Conservation (phyloP, 2,113 vertebrate genomes). For the Hoplias malabaricus region DNA sequence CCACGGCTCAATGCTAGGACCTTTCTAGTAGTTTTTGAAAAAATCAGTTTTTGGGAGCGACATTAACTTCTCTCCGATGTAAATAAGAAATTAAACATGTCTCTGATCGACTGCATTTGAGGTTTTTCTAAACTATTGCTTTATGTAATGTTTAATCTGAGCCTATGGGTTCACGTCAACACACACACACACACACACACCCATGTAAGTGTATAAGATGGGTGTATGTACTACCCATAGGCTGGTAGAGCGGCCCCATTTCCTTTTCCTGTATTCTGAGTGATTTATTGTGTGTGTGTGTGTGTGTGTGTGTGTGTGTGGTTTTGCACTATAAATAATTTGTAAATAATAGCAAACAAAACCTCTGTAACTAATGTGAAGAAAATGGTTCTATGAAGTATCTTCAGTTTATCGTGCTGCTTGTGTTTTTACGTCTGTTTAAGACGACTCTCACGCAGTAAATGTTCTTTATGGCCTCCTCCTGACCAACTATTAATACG, state of each 20-base stretch:
- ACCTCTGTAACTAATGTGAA: constrained; percentile 22
- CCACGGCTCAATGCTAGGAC: no score
- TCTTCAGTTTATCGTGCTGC: constrained; percentile 65
- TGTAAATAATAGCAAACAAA: constrained; percentile 32
- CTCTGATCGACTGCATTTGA: not conserved
- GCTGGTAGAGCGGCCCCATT: not conserved
- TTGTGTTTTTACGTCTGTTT: constrained; percentile 71
- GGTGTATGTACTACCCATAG: not conserved
- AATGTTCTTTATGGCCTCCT: constrained; percentile 58
- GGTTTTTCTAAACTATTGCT: not conserved
- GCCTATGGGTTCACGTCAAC: not conserved
- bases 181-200: not conserved
- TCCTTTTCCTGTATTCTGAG: not conserved
- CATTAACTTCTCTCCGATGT: no score
- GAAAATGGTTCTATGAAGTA: constrained; percentile 79
- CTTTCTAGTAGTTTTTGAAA: no score
- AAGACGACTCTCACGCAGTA: constrained; percentile 67
- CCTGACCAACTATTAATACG: constrained; percentile 73
- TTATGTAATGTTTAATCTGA: not conserved
- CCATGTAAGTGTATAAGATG: not conserved
- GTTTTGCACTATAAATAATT: constrained; percentile 34
- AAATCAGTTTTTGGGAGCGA: no score
- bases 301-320: not conserved
- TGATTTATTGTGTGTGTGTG: not conserved
- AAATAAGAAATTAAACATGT: no score